Evolutionary conservation across 2,888 invertebrate species (phyloP).

Genomic region (Hipparchia semele): DNA sequence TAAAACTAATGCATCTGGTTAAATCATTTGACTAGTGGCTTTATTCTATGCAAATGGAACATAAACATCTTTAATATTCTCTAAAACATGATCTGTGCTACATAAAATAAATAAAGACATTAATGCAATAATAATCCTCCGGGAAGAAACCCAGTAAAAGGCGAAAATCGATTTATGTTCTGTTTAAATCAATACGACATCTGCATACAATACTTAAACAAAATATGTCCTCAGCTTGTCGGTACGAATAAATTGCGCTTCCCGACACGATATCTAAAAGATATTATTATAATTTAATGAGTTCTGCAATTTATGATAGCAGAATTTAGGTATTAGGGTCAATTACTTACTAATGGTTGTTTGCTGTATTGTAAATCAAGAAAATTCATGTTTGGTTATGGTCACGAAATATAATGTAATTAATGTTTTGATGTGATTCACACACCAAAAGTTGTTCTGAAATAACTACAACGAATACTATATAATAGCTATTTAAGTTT

Average conservation of each 20-base stretch:
- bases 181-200: not conserved
- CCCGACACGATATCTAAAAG: not conserved
- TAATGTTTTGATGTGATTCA: not conserved
- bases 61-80: not conserved
- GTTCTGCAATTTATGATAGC: conserved; percentile 3
- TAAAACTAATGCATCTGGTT: too few relatives aligned
- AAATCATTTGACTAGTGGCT: not conserved
- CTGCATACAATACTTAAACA: not conserved
- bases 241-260: not conserved
- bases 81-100: not conserved
- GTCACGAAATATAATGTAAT: not conserved
- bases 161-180: conserved; percentile 8
- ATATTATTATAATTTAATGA: conserved; percentile 7
- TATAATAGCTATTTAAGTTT: too few relatives aligned
- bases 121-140: not conserved
- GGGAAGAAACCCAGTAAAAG: not conserved
- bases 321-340: conserved; percentile 1
- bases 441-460: not conserved
- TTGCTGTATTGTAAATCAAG: not conserved
- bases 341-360: not conserved
- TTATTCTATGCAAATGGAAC: not conserved
- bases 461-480: too few relatives aligned
- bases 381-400: not conserved
- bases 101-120: not conserved
- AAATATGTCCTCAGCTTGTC: not conserved